Conservation (phyloP, 2,113 vertebrate genomes). For the Drymodes brunneopygia region DNA sequence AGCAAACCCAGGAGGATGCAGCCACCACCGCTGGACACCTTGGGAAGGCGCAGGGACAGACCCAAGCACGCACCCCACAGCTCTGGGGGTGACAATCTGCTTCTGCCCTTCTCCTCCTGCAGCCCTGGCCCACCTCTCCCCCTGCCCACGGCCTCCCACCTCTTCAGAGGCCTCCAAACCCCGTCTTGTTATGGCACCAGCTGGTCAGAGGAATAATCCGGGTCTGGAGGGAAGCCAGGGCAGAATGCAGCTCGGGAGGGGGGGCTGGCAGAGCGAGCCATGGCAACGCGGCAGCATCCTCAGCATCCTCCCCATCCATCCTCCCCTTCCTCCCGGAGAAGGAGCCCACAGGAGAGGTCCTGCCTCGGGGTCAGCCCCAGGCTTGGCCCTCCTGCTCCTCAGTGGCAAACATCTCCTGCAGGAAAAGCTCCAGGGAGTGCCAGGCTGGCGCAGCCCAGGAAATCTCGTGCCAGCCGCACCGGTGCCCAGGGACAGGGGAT, state of each 20-base stretch:
- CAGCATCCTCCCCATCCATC: background rate
- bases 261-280: background rate
- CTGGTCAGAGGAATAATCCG: conserved; percentile 52
- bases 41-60: rapidly evolving
- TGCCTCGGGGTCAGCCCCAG: background rate
- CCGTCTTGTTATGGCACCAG: background rate
- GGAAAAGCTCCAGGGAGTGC: background rate
- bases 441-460: background rate
- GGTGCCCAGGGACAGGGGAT: background rate
- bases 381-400: background rate
- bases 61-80: rapidly evolving
- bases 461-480: background rate
- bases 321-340: background rate
- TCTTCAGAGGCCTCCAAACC: background rate
- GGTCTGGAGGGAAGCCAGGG: conserved; percentile 52
- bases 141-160: background rate
- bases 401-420: background rate
- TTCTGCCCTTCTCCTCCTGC: background rate
- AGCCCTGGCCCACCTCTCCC: background rate
- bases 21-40: background rate
- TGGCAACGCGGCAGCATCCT: background rate
- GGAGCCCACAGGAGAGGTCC: background rate
- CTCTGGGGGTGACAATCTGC: background rate
- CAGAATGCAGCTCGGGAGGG: conserved; percentile 16
- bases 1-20: background rate